Evolutionary conservation across 2,888 invertebrate genomes (phyloP).

Genomic region (Xanthostigma xanthostigma): DNA sequence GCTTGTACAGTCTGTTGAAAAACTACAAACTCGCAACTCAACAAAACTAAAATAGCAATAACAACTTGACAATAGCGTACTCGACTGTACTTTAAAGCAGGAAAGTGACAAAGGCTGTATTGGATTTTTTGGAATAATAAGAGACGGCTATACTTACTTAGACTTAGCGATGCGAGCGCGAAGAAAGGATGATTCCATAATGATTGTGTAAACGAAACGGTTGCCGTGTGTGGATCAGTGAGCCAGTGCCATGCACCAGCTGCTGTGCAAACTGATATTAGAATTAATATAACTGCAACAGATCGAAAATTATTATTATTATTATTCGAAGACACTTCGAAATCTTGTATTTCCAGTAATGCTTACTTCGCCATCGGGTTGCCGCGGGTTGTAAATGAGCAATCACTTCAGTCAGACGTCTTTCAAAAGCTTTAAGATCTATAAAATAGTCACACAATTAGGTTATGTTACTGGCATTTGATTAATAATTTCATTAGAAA

Average conservation of each 20-base stretch:
- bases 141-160: constrained; percentile 40
- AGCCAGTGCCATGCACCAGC: constrained; percentile 95
- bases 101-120: too few relatives aligned
- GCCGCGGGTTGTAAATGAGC: constrained; percentile 90
- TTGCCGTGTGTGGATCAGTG: constrained; percentile 83
- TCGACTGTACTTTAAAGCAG: too few relatives aligned
- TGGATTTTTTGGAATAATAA: neutral
- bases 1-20: too few relatives aligned
- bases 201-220: constrained; percentile 80
- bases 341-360: constrained; percentile 6
- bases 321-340: too few relatives aligned
- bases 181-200: constrained; percentile 90
- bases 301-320: constrained; percentile 2
- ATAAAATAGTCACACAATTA: constrained; percentile 21
- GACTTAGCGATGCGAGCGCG: constrained; percentile 67
- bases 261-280: constrained; percentile 80
- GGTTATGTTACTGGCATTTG: neutral
- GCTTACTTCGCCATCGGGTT: constrained; percentile 86
- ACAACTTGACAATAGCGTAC: too few relatives aligned
- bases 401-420: constrained; percentile 93
- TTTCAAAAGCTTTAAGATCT: constrained; percentile 97
- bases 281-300: constrained; percentile 63
- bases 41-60: too few relatives aligned
- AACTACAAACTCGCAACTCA: too few relatives aligned
- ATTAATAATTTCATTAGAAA: neutral